Base-by-base conservation (phyloP, 2,797 vertebrate genomes). In the Huso huso region DNA sequence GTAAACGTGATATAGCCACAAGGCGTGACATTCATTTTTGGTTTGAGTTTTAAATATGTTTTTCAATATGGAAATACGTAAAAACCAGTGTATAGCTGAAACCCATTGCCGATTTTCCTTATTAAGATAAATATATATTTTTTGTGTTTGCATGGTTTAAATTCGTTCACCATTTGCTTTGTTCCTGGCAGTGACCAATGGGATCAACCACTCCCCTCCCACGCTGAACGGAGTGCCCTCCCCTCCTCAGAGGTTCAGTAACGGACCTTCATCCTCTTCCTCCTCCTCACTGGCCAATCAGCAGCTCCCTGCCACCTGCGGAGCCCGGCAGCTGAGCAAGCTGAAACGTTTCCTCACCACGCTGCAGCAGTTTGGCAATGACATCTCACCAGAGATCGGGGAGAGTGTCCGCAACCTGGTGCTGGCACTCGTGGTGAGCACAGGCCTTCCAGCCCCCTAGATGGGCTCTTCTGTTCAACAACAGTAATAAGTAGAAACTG, bases 271-370 rank as follows among this genome's bases (percentile, higher is more conserved):
- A 10, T 96, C 97, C 1, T 98, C 96, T 13, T 97, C 96, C 4
- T 99, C 96, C 12, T 99, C 96, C 1, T 95, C 96, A 0, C 85
- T 99, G 80, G 94, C 96, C 9, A 98, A 98, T 86, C 97, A 99
- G 78, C 96, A 98, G 81, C 91, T 99, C 72, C 97, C 97, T 0
- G 95, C 96, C 74, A 98, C 97, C 3, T 99, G 97, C 10, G 97
- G 97, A 1, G 97, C 96, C 49, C 90, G 97, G 70, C 97, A 99
- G 81, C 94, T 99, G 74, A 99, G 96, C 90, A 99, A 99, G 81
- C 88, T 99, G 74, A 99, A 99, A 70, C 94, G 97, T 5, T 99
- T 99, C 84, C 93, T 99, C 72, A 99, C 97, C 48, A 99, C 97
- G 51, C 85, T 99, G 77, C 97, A 99, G 79, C 97, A 99, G 86